Evolutionary conservation across 2,888 invertebrate species (phyloP), one percentile per base, ranked within the genome.

Genomic region (Caenorhabditis plicata): DNA sequence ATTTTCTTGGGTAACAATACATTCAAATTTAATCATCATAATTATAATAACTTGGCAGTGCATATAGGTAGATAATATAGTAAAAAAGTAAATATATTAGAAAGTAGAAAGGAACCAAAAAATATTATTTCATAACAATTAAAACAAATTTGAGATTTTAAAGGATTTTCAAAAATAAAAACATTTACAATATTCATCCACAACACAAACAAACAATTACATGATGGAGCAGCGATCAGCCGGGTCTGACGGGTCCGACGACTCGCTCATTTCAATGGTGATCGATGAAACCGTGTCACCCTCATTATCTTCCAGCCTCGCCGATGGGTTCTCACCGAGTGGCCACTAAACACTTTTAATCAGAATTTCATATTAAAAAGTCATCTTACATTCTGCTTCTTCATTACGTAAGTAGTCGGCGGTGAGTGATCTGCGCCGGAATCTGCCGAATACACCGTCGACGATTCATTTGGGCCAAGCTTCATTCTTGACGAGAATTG

Each of bases 171-270:
- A 9, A 33, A 33, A 9, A 33, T 9, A 33, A 33, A 33, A 9
- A 9, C 15, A n/a, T 33, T 27, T 7, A 9, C 13, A 13, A 9
- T 27, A 13, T 9, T 9, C 8, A 27, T 27, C 8, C 13, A 9
- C 29, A 13, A 27, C 29, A 25, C 42, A n/a, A 31, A n/a, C n/a
- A n/a, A n/a, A n/a, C n/a, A n/a, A 29, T 65, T 74, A 78, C 77
- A 78, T 78, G 47, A 78, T 67, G 15, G 66, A 53, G 57, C 78
- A 78, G 29, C 75, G 63, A 44, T 78, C 72, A 31, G 73, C 67
- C 17, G 72, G 68, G 43, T 76, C 73, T 9, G 64, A 56, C 32
- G 65, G 57, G 19, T 68, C 65, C 2, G 54, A 56, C 9, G 60
- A 63, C 27, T 68, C 68, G 35, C 47, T 51, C 27, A 52, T 43